Conservation (phyloP, 2,888 invertebrate species). For the Drosophila lacicola region DNA sequence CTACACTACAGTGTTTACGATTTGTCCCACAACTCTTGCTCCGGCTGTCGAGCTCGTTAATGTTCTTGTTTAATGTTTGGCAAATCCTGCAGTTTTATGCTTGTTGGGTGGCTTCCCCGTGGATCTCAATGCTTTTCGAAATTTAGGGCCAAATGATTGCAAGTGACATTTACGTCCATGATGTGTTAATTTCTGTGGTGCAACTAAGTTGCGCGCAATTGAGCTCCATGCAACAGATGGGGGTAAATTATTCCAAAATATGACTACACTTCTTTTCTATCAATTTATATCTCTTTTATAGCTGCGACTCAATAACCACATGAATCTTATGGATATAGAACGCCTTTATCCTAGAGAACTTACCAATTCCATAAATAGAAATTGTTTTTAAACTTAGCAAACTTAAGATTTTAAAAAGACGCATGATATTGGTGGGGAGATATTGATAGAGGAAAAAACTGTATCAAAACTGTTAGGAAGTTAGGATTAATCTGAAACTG, state of each 20-base stretch:
- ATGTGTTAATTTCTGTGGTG: conserved; percentile 72
- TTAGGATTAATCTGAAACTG: too few species aligned
- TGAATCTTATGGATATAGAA: too few species aligned
- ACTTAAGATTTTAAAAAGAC: too few species aligned
- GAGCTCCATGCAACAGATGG: background rate
- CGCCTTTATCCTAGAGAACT: too few species aligned
- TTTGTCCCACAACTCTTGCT: conserved; percentile 1
- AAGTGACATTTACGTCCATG: conserved; percentile 57
- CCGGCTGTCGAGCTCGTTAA: conserved; percentile 56
- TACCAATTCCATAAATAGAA: too few species aligned
- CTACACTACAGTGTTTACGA: conserved; percentile 16
- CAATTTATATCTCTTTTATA: too few species aligned
- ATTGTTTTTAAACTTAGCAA: too few species aligned
- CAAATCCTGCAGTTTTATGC: conserved; percentile 67
- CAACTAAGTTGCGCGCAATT: conserved; percentile 64
- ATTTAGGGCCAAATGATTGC: conserved; percentile 56
- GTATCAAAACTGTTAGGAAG: too few species aligned
- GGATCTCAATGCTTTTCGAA: conserved; percentile 11
- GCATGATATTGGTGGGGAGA: too few species aligned
- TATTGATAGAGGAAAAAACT: too few species aligned
- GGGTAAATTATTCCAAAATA: background rate
- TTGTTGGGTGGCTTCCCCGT: conserved; percentile 63
- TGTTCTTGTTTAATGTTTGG: conserved; percentile 61
- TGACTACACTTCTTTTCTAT: too few species aligned
- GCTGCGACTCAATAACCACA: too few species aligned